Evolutionary conservation across 2,797 vertebrate genomes (phyloP), one percentile per base, ranked within the genome.

Genomic region (Gymnoscopelus microlampas): DNA sequence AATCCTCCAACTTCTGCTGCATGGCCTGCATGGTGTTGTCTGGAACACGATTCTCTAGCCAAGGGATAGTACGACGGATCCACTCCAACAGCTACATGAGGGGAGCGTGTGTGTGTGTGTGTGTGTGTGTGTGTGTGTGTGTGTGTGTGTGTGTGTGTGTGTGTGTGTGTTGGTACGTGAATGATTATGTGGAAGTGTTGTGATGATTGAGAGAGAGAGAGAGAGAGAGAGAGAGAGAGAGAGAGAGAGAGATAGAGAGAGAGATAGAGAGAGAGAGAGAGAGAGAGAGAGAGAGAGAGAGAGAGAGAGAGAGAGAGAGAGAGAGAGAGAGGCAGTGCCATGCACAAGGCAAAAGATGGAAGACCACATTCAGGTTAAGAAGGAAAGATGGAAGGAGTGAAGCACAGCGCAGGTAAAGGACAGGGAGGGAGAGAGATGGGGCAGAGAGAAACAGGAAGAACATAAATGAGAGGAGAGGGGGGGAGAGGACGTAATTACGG

Each of bases 11-110:
- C 81, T 99, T 99, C 93, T 98, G 97, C 94, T 99, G 97, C 98
- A 99, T 99, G 89, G 96, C 97, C 24, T 96, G 95, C 98, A 99
- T 99, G 89, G 98, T 99, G 93, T 97, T 99, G 92, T 99, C 97
- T 0, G 98, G 97, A 48, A 90, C 56, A 0, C 96, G 94, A 91
- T 99, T 98, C 92, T 99, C 98, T 91, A 99, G 90, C 98, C 98
- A 99, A 0, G 98, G 98, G 85, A 99, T 96, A 78, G 98, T 99
- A 73, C 96, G 95, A 2, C 96, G 95, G 89, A 99, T 99, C 98
- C 98, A 99, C 88, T 99, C 98, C 91, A 99, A 72, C 84, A 99
- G 91, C 98, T 99, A 78, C 3, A 23, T 53, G 1, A 44, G 39
- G 23, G 56, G 60, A 68, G 66, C 32, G 66, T 70, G 61, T 15